These are phyloP conservation scores for Apotomis turbidana DNA, from an alignment of 2,888 invertebrate genomes.

Conservation along the genomic window DNA sequence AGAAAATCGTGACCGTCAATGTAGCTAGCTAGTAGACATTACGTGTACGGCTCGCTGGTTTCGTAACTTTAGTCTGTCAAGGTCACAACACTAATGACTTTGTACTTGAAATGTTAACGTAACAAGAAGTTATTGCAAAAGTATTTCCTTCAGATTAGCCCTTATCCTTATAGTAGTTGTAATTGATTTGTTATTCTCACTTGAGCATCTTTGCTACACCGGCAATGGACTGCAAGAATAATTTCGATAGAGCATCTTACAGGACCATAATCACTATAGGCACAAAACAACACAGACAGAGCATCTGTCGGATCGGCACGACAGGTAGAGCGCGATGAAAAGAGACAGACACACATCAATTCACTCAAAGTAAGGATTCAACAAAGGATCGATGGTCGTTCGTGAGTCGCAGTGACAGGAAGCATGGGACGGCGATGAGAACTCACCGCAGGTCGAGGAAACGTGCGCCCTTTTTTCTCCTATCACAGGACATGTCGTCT, in stretches of 20 bases:
- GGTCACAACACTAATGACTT: slow-evolving; percentile 71
- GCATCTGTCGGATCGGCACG: slow-evolving; percentile 60
- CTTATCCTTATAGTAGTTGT: slow-evolving; percentile 47
- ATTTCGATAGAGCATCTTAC: slow-evolving; percentile 42
- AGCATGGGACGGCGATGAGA: slow-evolving; percentile 65
- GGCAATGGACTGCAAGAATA: slow-evolving; percentile 49
- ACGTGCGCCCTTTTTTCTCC: slow-evolving; percentile 80
- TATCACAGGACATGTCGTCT: slow-evolving; percentile 81
- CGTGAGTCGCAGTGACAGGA: slow-evolving; percentile 62
- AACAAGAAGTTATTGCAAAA: slow-evolving; percentile 53
- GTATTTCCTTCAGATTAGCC: slow-evolving; percentile 50
- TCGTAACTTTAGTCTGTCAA: slow-evolving; percentile 72
- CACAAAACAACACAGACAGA: slow-evolving; percentile 62
- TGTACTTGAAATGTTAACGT: slow-evolving; percentile 68
- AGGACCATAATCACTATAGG: slow-evolving; percentile 48
- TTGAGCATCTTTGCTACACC: slow-evolving; percentile 49
- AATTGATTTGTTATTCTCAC: slow-evolving; percentile 49
- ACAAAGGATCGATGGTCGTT: slow-evolving; percentile 70
- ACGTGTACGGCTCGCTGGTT: slow-evolving; percentile 68
- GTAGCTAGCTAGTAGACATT: slow-evolving; percentile 63
- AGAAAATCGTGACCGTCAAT: slow-evolving; percentile 72
- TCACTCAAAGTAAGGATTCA: slow-evolving; percentile 71
- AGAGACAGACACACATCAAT: slow-evolving; percentile 72
- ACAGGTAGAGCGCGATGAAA: slow-evolving; percentile 71
- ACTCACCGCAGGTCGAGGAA: slow-evolving; percentile 83